phyloP scores from a whole-genome alignment of 2,113 vertebrate genomes.

The Rhadina sibilatrix region DNA sequence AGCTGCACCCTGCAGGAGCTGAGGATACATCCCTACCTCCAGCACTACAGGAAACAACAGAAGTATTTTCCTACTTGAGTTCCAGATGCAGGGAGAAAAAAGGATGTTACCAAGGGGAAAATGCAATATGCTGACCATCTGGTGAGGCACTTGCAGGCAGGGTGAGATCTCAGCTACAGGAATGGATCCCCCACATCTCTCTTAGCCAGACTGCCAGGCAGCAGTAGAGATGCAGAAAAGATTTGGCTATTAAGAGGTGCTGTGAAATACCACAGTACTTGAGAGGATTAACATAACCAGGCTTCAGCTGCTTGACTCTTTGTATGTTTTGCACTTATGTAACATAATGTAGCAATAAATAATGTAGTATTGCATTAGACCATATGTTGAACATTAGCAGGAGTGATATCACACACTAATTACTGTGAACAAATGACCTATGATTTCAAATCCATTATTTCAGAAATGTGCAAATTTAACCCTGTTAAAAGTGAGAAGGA shows the following conservation, averaged over 20 bases:
- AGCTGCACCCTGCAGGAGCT: neutral
- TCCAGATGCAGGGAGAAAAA: conserved; percentile 53
- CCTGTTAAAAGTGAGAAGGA: neutral
- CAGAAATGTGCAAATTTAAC: neutral
- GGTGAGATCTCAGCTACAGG: conserved; percentile 65
- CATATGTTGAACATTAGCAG: neutral
- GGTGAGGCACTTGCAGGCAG: conserved; percentile 59
- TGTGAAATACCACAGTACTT: neutral
- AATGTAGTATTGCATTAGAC: neutral
- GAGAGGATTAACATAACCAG: conserved; percentile 23
- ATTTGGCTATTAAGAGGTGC: conserved; percentile 39
- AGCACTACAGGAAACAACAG: conserved; percentile 44
- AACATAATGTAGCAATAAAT: neutral
- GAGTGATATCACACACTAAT: neutral
- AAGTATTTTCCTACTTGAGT: conserved; percentile 60
- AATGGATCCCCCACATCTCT: conserved; percentile 56
- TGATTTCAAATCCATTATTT: neutral
- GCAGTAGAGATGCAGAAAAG: conserved; percentile 10
- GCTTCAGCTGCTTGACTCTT: neutral
- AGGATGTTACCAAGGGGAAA: conserved; percentile 59
- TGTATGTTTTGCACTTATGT: neutral
- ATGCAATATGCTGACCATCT: conserved; percentile 67
- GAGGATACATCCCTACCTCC: neutral
- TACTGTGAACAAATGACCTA: neutral
- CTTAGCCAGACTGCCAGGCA: conserved; percentile 30